Conservation (phyloP, 2,888 invertebrate genomes). For the Drosophila antonietae region DNA sequence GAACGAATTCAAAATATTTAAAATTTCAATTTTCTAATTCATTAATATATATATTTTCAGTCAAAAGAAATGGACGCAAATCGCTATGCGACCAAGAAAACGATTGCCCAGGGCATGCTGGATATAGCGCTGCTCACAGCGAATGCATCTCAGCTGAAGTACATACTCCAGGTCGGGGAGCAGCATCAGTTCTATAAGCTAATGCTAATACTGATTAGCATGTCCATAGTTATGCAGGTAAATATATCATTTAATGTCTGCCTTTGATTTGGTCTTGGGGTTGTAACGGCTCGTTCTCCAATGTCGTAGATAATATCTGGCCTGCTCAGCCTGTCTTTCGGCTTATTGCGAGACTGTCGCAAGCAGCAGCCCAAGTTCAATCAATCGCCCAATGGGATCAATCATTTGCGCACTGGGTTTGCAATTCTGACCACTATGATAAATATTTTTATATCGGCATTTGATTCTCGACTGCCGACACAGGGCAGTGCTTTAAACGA, state of each 20-base stretch:
- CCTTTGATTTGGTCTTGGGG: conserved; percentile 22
- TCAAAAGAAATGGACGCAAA: conserved; percentile 89
- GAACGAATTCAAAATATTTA: too few species aligned
- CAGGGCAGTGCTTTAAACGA: conserved; percentile 71
- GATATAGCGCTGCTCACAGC: conserved; percentile 95
- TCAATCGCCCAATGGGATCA: conserved; percentile 88
- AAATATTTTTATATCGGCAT: conserved; percentile 91
- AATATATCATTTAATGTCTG: conserved; percentile 33
- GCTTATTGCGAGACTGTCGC: conserved; percentile 91
- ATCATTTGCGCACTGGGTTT: conserved; percentile 89
- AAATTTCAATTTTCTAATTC: too few species aligned
- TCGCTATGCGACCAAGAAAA: conserved; percentile 96
- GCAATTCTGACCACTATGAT: conserved; percentile 90
- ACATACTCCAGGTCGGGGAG: conserved; percentile 92
- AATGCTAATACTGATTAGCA: conserved; percentile 91
- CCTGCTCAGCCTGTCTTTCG: conserved; percentile 88
- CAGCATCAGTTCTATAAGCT: conserved; percentile 94
- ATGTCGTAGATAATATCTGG: conserved; percentile 89
- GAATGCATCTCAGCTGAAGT: conserved; percentile 94
- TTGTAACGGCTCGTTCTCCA: conserved; percentile 52
- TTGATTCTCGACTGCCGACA: conserved; percentile 87
- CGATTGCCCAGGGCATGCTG: conserved; percentile 95
- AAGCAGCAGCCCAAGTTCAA: conserved; percentile 90
- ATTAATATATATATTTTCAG: too few species aligned
- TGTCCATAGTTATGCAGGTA: conserved; percentile 95